Evolutionary conservation across 2,888 invertebrate genomes (phyloP).

Genomic region (Xanthia icteritia): DNA sequence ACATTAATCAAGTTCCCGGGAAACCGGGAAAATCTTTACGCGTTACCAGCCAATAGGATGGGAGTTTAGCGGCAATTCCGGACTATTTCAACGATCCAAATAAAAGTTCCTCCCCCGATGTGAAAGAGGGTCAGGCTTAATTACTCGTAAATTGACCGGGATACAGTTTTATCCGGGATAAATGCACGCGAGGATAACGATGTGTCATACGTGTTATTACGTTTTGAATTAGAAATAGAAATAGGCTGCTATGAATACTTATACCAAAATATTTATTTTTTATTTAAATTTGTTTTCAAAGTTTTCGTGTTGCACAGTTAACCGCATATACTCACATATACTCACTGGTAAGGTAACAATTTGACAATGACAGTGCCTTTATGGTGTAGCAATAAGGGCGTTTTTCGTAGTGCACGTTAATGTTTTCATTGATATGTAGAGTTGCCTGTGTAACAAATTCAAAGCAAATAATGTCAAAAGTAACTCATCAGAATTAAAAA

Average conservation of each 20-base stretch:
- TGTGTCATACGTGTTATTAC: conserved; percentile 79
- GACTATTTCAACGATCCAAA: conserved; percentile 83
- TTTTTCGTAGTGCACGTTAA: neutral
- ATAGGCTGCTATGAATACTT: conserved; percentile 17
- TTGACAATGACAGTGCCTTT: neutral
- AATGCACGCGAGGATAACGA: conserved; percentile 82
- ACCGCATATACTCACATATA: too few species aligned
- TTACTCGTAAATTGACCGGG: conserved; percentile 90
- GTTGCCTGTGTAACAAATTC: neutral
- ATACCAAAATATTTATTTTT: neutral
- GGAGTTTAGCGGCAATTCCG: conserved; percentile 82
- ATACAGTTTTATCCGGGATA: conserved; percentile 85
- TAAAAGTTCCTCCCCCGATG: conserved; percentile 87
- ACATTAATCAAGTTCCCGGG: conserved; percentile 80
- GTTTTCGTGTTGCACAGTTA: neutral
- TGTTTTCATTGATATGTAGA: neutral
- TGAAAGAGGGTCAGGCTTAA: conserved; percentile 89
- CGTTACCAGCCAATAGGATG: conserved; percentile 81
- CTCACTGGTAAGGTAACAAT: neutral
- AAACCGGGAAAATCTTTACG: conserved; percentile 79
- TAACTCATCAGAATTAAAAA: neutral
- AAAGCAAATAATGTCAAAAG: neutral
- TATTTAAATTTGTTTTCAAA: neutral
- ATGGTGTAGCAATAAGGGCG: neutral
- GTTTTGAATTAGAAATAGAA: conserved; percentile 44